Conservation (phyloP, 2,888 invertebrate genomes). For the Eilema sororculum region DNA sequence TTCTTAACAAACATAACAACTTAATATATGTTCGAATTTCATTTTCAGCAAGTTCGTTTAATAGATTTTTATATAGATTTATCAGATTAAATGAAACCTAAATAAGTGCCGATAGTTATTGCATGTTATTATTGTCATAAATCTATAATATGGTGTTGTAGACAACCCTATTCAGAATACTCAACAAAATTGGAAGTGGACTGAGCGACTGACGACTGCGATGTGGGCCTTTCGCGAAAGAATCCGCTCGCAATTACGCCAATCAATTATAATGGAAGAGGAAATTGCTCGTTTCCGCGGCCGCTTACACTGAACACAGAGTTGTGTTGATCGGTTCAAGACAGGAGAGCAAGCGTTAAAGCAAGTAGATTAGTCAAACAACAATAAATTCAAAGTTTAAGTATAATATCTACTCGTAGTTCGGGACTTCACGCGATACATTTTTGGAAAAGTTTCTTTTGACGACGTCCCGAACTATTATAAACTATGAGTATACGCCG, state of each 20-base stretch:
- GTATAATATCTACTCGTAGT: no score
- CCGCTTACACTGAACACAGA: conserved; percentile 65
- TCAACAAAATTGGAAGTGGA: conserved; percentile 38
- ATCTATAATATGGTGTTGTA: not conserved
- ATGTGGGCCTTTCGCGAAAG: conserved; percentile 69
- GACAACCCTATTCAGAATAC: conserved; percentile 40
- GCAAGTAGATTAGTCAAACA: no score
- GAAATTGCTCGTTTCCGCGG: conserved; percentile 84
- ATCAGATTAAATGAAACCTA: not conserved
- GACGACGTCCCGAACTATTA: no score
- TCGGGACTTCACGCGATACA: no score
- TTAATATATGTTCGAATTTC: no score
- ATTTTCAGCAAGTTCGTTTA: no score
- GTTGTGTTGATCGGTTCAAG: conserved; percentile 49
- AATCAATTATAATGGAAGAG: conserved; percentile 85
- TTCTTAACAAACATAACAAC: no score
- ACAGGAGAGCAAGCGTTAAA: conserved; percentile 30
- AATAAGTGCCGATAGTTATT: not conserved
- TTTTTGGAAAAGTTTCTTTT: no score
- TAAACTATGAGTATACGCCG: no score
- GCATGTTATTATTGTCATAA: not conserved
- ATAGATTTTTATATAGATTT: not conserved
- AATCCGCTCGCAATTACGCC: conserved; percentile 82
- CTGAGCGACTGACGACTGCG: conserved; percentile 35
- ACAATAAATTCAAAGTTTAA: no score